Conservation (phyloP, 2,888 invertebrate species). For the Pardosa pseudoannulata region DNA sequence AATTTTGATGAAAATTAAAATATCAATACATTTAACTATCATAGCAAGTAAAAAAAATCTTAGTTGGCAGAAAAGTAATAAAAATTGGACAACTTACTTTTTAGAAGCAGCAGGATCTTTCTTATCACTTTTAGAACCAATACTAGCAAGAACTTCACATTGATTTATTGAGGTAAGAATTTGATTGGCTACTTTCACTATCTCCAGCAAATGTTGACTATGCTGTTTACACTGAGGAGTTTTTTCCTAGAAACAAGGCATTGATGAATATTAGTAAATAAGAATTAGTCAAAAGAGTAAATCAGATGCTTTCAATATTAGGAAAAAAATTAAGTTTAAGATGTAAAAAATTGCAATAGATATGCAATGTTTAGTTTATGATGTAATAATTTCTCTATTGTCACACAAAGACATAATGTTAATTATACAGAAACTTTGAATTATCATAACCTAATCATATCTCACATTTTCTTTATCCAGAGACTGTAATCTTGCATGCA, state of each 20-base stretch:
- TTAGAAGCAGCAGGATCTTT: conserved; percentile 57
- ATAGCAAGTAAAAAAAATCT: too few species aligned
- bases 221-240: conserved; percentile 26
- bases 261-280: too few species aligned
- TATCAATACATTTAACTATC: too few species aligned
- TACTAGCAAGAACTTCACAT: conserved; percentile 86
- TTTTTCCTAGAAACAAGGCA: conserved; percentile 25
- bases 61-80: too few species aligned
- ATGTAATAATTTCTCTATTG: too few species aligned
- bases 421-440: too few species aligned
- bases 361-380: too few species aligned
- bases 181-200: conserved; percentile 83
- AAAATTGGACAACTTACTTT: conserved; percentile 36
- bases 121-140: conserved; percentile 89
- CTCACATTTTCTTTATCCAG: conserved; percentile 81
- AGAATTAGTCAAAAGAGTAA: too few species aligned
- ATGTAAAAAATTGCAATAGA: not conserved
- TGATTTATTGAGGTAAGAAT: conserved; percentile 86
- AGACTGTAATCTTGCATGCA: conserved; percentile 87
- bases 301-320: too few species aligned
- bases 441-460: not conserved
- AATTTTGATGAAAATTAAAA: too few species aligned
- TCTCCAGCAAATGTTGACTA: conserved; percentile 78
- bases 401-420: too few species aligned
- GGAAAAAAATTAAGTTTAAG: not conserved